These are phyloP conservation scores for Athrips mouffetella DNA, from an alignment of 2,888 invertebrate species.

Conservation along the genomic window DNA sequence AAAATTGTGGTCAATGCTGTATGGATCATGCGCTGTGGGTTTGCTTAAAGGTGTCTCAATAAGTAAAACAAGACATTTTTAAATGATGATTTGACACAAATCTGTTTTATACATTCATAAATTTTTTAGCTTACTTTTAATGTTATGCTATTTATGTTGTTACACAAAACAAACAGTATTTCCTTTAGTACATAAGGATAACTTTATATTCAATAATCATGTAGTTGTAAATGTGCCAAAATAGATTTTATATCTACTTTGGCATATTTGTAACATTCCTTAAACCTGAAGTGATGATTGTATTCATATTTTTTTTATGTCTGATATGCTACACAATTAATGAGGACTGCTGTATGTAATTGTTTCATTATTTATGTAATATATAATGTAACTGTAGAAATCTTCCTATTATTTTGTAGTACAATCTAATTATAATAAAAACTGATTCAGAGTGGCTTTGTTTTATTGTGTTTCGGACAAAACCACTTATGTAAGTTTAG, in stretches of 20 bases:
- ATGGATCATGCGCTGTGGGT: too few species aligned
- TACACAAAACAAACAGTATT: slow-evolving; percentile 69
- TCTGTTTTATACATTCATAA: slow-evolving; percentile 29
- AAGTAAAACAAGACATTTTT: slow-evolving; percentile 40
- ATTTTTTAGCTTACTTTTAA: slow-evolving; percentile 41
- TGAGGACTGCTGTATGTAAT: slow-evolving; percentile 63
- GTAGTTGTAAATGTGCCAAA: slow-evolving; percentile 33
- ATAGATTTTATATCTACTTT: slow-evolving; percentile 23
- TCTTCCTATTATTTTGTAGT: slow-evolving; percentile 79
- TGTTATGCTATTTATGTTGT: slow-evolving; percentile 50
- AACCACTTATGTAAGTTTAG: too few species aligned
- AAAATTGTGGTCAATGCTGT: neutral
- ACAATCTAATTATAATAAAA: slow-evolving; percentile 77
- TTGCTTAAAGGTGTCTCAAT: slow-evolving; percentile 19
- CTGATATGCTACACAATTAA: slow-evolving; percentile 40
- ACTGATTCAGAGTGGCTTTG: slow-evolving; percentile 69
- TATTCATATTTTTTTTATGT: slow-evolving; percentile 32
- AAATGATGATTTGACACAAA: slow-evolving; percentile 41
- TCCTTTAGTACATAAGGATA: slow-evolving; percentile 51
- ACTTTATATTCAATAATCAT: slow-evolving; percentile 29
- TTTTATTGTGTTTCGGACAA: too few species aligned
- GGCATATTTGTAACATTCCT: slow-evolving; percentile 6
- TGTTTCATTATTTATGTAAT: slow-evolving; percentile 74
- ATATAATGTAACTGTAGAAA: slow-evolving; percentile 75
- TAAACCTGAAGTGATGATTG: slow-evolving; percentile 14